Evolutionary conservation across 1,140 invertebrate species (phyloP), one percentile per base, ranked within the genome.

Genomic region (Maconellicoccus hirsutus): DNA sequence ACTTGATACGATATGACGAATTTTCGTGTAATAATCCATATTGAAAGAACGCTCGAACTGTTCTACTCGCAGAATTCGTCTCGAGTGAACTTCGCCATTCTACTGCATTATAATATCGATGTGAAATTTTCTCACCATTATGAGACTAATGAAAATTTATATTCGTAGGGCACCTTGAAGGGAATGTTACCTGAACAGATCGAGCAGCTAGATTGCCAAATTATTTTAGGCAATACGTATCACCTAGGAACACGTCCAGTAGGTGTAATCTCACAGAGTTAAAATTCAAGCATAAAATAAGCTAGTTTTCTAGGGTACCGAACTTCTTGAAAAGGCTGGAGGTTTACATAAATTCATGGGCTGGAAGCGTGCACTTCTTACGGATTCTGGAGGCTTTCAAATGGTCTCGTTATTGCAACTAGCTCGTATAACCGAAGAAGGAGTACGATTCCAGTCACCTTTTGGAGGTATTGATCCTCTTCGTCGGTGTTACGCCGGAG

Each of bases 301-400:
- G 42, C n/a, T 88, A 3, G 2, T 52, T 52, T 52, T 52, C 16
- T 52, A 52, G 42, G 96, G 96, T 14, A 84, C 87, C 52, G 87
- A 95, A 73, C 81, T 96, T 22, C 78, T 99, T 0, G 82, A 88
- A 74, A 88, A 92, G 80, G 91, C 89, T 73, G 95, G 94, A 42
- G 96, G 96, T 3, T 82, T 99, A 7, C 96, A 99, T 78, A 93
- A 95, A 73, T 98, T 98, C 77, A 99, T 98, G 96, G 89, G 91
- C 72, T 99, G 97, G 97, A 87, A 93, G 70, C 81, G 90, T 77
- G 87, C 86, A 23, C 80, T 99, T 14, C 80, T 99, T 22, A 99
- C 97, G 19, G 96, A 98, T 80, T 98, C 94, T 72, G 95, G 95
- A 74, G 96, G 96, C 1, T 98, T 98, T 81, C 95, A 99, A 85